phyloP scores from a whole-genome alignment of 2,797 vertebrate genomes.

The Phrynocephalus guinanensis region DNA sequence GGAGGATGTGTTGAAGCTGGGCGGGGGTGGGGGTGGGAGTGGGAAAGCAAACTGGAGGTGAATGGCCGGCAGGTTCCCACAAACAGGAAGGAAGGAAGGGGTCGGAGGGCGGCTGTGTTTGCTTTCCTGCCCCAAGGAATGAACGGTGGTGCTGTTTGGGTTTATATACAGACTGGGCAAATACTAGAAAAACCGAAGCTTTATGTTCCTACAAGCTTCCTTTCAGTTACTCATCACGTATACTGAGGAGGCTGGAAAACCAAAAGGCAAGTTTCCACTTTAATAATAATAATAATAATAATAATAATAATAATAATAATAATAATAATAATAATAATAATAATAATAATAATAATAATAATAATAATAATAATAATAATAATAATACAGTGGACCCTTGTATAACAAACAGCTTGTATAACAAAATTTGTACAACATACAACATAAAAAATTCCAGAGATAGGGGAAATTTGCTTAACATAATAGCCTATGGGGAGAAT shows the following conservation, averaged over 20 bases:
- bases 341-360: too few species aligned
- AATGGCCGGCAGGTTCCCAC: background rate
- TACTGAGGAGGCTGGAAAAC: background rate
- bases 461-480: too few species aligned
- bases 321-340: too few species aligned
- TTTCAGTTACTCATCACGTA: background rate
- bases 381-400: too few species aligned
- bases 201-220: conserved; percentile 16
- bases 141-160: conserved; percentile 25
- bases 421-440: too few species aligned
- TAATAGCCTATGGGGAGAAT: too few species aligned
- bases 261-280: background rate
- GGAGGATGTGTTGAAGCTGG: background rate
- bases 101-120: background rate
- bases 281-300: too few species aligned
- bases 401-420: too few species aligned
- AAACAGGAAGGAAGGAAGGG: conserved; percentile 17
- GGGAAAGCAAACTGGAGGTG: background rate
- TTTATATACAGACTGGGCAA: conserved; percentile 35
- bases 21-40: background rate
- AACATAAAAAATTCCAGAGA: too few species aligned
- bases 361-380: too few species aligned
- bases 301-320: too few species aligned
- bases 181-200: background rate
- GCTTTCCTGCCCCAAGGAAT: background rate